Evolutionary conservation across 2,113 vertebrate genomes (phyloP).

Genomic region (Cheirogaleus medius): DNA sequence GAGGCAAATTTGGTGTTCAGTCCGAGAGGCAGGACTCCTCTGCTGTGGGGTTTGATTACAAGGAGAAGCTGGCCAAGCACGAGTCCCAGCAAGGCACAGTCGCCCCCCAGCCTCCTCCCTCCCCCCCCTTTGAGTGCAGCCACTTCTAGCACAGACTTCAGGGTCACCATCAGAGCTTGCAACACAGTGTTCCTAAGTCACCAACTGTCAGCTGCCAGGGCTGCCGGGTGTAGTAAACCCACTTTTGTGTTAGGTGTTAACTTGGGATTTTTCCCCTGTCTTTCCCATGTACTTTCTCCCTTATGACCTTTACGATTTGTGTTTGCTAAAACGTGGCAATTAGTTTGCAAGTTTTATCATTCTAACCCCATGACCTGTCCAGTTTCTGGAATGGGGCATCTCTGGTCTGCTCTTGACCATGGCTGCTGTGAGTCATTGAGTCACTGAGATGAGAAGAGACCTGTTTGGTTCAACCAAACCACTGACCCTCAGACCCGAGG

Average conservation of each 20-base stretch:
- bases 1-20: constrained; percentile 93
- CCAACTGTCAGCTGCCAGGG: background rate
- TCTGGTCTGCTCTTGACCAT: background rate
- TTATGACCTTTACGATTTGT: rapidly evolving
- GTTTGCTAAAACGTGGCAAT: rapidly evolving
- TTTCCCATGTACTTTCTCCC: background rate
- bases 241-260: rapidly evolving
- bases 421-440: background rate
- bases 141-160: constrained; percentile 78
- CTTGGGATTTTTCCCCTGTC: no score
- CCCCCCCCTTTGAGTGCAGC: constrained; percentile 64
- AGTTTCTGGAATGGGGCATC: rapidly evolving
- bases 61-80: constrained; percentile 93
- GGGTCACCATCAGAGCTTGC: background rate
- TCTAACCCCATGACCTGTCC: rapidly evolving
- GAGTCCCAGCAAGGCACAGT: constrained; percentile 94
- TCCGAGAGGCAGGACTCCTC: constrained; percentile 92
- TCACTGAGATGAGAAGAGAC: background rate
- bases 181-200: background rate
- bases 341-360: no score
- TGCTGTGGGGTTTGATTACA: constrained; percentile 94
- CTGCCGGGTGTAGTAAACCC: no score
- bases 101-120: background rate
- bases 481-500: background rate
- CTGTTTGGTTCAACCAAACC: rapidly evolving